Base-by-base conservation (phyloP, 2,888 invertebrate genomes). In the Drosophila acutilabella region DNA sequence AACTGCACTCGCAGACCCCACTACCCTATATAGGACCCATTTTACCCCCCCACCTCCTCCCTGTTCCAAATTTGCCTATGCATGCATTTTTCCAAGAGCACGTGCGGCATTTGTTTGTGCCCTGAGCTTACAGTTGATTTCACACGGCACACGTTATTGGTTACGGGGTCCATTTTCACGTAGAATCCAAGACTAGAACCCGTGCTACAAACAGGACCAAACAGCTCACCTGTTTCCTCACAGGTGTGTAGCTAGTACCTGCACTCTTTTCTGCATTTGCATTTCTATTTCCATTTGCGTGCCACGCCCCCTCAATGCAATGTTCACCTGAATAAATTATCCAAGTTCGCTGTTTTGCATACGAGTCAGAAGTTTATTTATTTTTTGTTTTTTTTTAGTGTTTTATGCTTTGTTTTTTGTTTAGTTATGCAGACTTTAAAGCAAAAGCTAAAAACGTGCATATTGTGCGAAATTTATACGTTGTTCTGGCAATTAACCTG, bases 261-360 rank as follows among this genome's bases (percentile, higher is more conserved):
- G 47, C 42, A 52, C 53, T 61, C 66, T 30, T 30, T 8, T 30
- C 30, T 30, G 30, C 30, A 52, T 62, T 51, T 73, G 51, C 62
- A 87, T 83, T 87, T 84, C 67, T 81, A 83, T 79, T 79, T 87
- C 64, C 81, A 78, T 84, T 71, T 76, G 56, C 58, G 56, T 83
- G 26, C 30, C 48, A 36, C 54, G 42, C 61, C 44, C 51, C 18
- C 58, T 64, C 36, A 40, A 42, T 71, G 72, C 83, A 68, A 70
- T 68, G 68, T 78, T 70, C 73, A 80, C 74, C 53, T 77, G 83
- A 73, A 88, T 84, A 84, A 84, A 82, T 84, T 84, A 88, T 82
- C 68, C 82, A 61, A 54, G 74, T 64, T 47, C 58, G 64, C 64
- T 71, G 54, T 54, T 81, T 73, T 85, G 88, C 76, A 85, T 85